Evolutionary conservation across 2,797 vertebrate genomes (phyloP).

Genomic region (Spatula clypeata): DNA sequence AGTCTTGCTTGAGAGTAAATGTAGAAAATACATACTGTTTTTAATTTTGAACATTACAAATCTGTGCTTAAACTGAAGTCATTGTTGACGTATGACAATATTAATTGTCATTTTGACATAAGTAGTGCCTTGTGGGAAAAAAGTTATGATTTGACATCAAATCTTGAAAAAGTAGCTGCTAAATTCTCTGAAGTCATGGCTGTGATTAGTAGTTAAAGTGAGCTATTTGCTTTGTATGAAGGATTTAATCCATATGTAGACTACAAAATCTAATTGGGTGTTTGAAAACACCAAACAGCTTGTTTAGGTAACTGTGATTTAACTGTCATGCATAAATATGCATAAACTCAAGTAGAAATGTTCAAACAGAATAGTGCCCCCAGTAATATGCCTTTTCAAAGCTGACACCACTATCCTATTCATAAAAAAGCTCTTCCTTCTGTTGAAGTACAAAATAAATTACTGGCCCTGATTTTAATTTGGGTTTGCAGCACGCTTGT

Average conservation of each 20-base stretch:
- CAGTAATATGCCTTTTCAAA: neutral
- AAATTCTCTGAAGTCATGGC: neutral
- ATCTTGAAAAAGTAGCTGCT: neutral
- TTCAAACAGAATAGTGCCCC: fast-evolving
- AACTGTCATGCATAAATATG: neutral
- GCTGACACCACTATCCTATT: neutral
- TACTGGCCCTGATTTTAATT: neutral
- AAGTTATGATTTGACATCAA: constrained; percentile 40
- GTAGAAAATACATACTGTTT: constrained; percentile 38
- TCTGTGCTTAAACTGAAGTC: constrained; percentile 16
- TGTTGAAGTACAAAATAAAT: neutral
- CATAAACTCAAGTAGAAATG: neutral
- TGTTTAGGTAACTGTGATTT: neutral
- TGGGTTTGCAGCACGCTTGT: neutral
- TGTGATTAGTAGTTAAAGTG: constrained; percentile 42
- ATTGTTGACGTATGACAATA: neutral
- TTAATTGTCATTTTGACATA: neutral
- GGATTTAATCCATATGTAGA: neutral
- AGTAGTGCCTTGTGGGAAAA: constrained; percentile 55
- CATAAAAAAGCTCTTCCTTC: neutral
- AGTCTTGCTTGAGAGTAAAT: neutral
- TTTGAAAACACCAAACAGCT: neutral
- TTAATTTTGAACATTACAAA: constrained; percentile 28
- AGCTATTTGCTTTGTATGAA: constrained; percentile 23
- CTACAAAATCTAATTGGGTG: neutral